A percentile compares a stretch with the other conserved stretches of the same genome.
Evolutionary conservation across 2,888 invertebrate genomes (phyloP).

Genomic region (Clistopyga incitator): DNA sequence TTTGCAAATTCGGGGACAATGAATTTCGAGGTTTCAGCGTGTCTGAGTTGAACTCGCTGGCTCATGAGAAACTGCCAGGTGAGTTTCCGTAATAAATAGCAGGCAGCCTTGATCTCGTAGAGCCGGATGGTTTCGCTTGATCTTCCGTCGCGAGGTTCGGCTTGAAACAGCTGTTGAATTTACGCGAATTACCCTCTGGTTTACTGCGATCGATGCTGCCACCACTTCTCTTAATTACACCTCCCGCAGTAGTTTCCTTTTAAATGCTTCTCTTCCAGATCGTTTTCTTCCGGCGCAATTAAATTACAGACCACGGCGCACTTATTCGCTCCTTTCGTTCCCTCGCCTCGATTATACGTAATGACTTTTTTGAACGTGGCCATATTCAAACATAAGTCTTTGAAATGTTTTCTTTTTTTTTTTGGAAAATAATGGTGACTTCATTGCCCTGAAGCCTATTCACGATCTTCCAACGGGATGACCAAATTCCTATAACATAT

Average conservation of each 20-base stretch:
- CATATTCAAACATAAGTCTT: no score
- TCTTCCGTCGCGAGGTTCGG: constrained; percentile 14
- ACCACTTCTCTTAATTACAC: constrained; percentile 49
- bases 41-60: constrained; percentile 12
- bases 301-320: background rate
- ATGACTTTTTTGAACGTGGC: background rate
- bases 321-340: background rate
- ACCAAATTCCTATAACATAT: background rate
- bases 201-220: constrained; percentile 42
- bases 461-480: no score
- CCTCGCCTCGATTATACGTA: background rate
- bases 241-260: constrained; percentile 14
- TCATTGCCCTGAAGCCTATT: no score
- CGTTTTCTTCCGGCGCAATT: constrained; percentile 17
- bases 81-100: constrained; percentile 25
- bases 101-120: background rate
- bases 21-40: constrained; percentile 48
- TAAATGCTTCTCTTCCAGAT: constrained; percentile 6
- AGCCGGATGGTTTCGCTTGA: background rate
- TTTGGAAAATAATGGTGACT: no score
- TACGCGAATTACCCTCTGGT: constrained; percentile 8
- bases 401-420: no score
- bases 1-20: constrained; percentile 46
- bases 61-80: constrained; percentile 14
- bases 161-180: constrained; percentile 50